These are phyloP conservation scores for Lathamus discolor DNA, from an alignment of 2,113 vertebrate species.

Conservation along the genomic window DNA sequence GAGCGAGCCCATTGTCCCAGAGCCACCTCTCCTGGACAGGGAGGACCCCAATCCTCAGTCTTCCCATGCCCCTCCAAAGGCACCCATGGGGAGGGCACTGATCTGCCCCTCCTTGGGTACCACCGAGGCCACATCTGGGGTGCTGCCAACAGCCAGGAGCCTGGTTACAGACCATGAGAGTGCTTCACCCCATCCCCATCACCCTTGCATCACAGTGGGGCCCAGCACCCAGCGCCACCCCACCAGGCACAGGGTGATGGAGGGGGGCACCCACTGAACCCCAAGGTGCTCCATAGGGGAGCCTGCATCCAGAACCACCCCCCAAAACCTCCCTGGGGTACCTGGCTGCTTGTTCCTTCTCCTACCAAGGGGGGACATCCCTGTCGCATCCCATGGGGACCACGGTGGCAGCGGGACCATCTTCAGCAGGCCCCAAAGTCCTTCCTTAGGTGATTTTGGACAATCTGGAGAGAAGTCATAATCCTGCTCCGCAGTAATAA, in stretches of 20 bases:
- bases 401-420: background rate
- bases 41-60: slow-evolving; percentile 13
- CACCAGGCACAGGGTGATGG: background rate
- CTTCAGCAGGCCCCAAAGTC: background rate
- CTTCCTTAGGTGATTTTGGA: background rate
- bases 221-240: background rate
- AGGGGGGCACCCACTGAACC: background rate
- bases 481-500: slow-evolving; percentile 48
- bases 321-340: background rate
- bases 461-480: slow-evolving; percentile 59
- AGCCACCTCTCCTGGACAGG: background rate
- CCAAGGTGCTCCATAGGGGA: background rate
- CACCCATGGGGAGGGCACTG: background rate
- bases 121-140: background rate
- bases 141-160: background rate
- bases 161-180: background rate
- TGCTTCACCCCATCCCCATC: background rate
- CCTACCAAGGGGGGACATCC: background rate
- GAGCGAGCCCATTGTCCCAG: background rate
- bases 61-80: background rate
- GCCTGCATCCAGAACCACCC: background rate
- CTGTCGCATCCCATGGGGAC: background rate
- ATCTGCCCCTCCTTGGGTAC: background rate
- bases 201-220: background rate
- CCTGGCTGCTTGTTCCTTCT: background rate